Evolutionary conservation across 2,113 vertebrate genomes (phyloP), one percentile per base, ranked within the genome.

Genomic region (Eidolon helvum): DNA sequence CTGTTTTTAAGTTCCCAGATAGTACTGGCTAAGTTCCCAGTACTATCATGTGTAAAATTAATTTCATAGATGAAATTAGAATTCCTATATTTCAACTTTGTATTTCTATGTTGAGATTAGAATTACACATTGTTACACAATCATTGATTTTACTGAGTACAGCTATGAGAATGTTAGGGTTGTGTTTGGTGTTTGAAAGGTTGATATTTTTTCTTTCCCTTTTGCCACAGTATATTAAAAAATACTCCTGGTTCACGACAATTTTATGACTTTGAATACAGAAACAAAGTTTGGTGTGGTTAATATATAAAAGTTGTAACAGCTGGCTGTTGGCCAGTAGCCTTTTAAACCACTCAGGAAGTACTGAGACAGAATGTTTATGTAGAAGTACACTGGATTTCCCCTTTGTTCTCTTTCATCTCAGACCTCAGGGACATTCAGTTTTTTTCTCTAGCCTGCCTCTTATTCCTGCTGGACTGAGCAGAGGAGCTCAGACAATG

Each of bases 161-260:
- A 61, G 24, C 78, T 88, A 4, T 28, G 35, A 77, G 69, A 95
- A 61, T 72, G 16, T 85, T 77, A 91, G 59, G 35, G 38, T 83
- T 28, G 3, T 50, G 50, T 87, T 93, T 96, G 66, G 19, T 87
- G 12, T 90, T 93, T 15, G 21, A 87, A 75, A 63, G 40, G 43
- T 72, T 93, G 57, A 1, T 38, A 28, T 94, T 96, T 96, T 91
- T 74, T 88, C 2, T 66, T 97, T 96, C 6, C 40, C 65, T 74
- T 87, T 85, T 93, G 83, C 40, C 35, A 75, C 4, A 28, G 7
- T 65, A 10, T 92, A 80, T 74, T 61, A 40, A 8, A 21, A 22
- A 59, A 63, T 16, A 15, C 22, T 48, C 53, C n/a, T n/a, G 43
- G 61, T 48, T n/a, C 26, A 35, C 19, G 38, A 80, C 35, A 94